Conservation (phyloP, 2,113 vertebrate genomes). For the Eubucco bourcierii region DNA sequence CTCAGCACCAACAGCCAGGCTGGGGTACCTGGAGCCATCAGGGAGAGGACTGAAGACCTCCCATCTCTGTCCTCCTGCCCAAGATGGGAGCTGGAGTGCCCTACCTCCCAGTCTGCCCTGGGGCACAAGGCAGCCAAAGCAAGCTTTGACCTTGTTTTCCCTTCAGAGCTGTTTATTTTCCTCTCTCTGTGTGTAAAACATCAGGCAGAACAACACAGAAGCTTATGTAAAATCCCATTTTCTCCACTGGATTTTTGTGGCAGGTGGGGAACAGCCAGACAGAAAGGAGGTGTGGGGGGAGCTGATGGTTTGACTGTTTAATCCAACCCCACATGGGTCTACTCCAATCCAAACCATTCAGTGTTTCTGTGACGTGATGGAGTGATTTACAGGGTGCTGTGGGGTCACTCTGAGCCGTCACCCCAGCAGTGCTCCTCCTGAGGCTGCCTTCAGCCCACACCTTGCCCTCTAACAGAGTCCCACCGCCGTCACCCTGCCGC, state of each 20-base stretch:
- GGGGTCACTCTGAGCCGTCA: rapidly evolving
- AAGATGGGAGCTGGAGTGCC: background rate
- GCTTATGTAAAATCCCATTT: background rate
- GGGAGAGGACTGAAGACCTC: background rate
- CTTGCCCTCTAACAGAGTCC: rapidly evolving
- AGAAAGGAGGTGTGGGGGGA: background rate
- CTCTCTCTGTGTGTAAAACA: background rate
- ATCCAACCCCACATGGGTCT: too few relatives aligned
- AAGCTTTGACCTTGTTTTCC: constrained; percentile 34
- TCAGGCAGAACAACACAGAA: rapidly evolving
- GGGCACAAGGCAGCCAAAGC: background rate
- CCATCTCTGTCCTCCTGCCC: background rate
- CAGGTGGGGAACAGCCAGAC: background rate
- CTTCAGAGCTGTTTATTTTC: background rate
- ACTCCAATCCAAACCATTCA: too few relatives aligned
- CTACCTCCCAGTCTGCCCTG: background rate
- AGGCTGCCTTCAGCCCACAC: background rate
- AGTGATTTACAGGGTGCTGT: background rate
- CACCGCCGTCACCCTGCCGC: too few relatives aligned
- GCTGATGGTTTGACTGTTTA: too few relatives aligned
- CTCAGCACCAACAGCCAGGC: background rate
- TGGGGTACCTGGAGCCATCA: rapidly evolving
- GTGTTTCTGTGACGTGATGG: background rate
- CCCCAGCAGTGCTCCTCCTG: background rate
- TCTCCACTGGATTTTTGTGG: background rate